Conservation (phyloP, 2,113 vertebrate genomes). For the Oreotrochilus melanogaster region DNA sequence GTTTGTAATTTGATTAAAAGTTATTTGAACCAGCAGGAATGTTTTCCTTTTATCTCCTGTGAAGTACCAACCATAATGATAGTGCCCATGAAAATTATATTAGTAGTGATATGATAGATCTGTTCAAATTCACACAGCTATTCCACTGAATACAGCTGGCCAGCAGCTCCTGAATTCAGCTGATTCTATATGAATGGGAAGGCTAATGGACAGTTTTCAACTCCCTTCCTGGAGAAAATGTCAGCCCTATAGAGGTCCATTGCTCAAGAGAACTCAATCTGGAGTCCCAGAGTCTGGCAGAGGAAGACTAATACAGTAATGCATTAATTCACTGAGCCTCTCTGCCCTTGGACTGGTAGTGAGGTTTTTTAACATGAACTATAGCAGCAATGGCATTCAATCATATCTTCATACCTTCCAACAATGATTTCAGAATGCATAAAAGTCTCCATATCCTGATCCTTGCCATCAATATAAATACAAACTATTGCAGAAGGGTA, state of each 20-base stretch:
- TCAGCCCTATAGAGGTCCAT: slow-evolving; percentile 27
- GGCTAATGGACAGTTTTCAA: slow-evolving; percentile 36
- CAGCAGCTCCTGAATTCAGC: slow-evolving; percentile 13
- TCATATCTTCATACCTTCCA: slow-evolving; percentile 61
- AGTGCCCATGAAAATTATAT: accelerated
- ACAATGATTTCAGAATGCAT: slow-evolving; percentile 35
- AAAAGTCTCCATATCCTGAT: slow-evolving; percentile 45
- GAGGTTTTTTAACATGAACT: slow-evolving; percentile 48
- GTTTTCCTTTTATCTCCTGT: neutral
- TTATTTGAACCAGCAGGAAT: neutral
- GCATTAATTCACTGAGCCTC: slow-evolving; percentile 37
- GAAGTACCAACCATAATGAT: neutral
- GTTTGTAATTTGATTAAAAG: neutral
- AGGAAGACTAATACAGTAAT: slow-evolving; percentile 45
- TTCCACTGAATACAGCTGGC: neutral
- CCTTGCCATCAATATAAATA: slow-evolving; percentile 37
- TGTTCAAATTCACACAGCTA: neutral
- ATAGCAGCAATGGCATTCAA: slow-evolving; percentile 41
- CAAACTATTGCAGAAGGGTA: neutral
- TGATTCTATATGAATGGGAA: slow-evolving; percentile 31
- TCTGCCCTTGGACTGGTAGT: neutral
- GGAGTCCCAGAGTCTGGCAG: neutral
- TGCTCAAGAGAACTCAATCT: slow-evolving; percentile 39
- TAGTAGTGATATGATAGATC: neutral
- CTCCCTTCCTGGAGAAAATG: slow-evolving; percentile 29